These are phyloP conservation scores for Cotesia typhae DNA, from an alignment of 1,140 invertebrate genomes.

Conservation along the genomic window DNA sequence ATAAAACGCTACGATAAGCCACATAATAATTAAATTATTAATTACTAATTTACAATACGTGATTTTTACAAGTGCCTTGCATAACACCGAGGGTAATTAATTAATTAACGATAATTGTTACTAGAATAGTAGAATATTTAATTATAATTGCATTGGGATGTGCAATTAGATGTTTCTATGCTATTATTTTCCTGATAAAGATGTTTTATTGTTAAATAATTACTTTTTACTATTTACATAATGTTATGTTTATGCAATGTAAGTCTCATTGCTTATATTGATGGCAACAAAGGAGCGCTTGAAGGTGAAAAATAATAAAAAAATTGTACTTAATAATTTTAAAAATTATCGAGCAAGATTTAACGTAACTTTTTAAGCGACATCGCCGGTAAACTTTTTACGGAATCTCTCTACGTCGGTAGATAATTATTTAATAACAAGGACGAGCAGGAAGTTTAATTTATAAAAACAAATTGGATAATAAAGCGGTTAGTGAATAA, in stretches of 20 bases:
- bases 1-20: too few relatives aligned
- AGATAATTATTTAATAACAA: slow-evolving; percentile 4
- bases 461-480: neutral
- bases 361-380: too few relatives aligned
- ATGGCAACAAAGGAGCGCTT: neutral
- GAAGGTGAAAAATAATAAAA: too few relatives aligned
- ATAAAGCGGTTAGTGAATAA: neutral
- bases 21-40: neutral
- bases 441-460: neutral
- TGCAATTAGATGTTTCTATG: neutral
- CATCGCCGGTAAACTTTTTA: too few relatives aligned
- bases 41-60: too few relatives aligned
- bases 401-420: too few relatives aligned
- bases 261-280: neutral
- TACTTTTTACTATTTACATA: neutral
- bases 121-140: neutral
- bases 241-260: slow-evolving; percentile 2
- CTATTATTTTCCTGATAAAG: neutral
- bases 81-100: too few relatives aligned
- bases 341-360: too few relatives aligned
- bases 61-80: too few relatives aligned
- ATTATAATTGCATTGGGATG: too few relatives aligned
- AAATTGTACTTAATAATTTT: too few relatives aligned
- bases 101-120: neutral
- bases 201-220: neutral